Conservation (phyloP, 2,888 invertebrate genomes). For the Callimorpha dominula region DNA sequence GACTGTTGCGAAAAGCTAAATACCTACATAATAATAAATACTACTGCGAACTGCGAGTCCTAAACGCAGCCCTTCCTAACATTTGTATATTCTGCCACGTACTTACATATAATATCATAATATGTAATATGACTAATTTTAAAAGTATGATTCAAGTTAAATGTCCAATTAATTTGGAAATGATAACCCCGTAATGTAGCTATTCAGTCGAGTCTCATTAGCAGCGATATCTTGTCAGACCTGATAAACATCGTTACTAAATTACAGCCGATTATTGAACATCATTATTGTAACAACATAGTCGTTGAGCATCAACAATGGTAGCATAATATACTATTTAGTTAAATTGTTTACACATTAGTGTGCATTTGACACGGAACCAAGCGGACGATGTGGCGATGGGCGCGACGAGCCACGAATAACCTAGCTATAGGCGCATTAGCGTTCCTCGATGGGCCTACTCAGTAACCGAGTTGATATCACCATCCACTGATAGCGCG, state of each 20-base stretch:
- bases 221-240: not conserved
- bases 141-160: conserved; percentile 4
- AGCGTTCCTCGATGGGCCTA: not conserved
- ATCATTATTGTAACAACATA: conserved; percentile 6
- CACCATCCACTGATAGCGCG: conserved; percentile 4
- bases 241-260: conserved; percentile 10
- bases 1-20: not conserved
- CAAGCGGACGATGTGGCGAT: not conserved
- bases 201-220: not conserved
- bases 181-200: conserved; percentile 13
- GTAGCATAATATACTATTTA: conserved; percentile 5
- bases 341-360: conserved; percentile 19
- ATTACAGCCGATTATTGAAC: conserved; percentile 9
- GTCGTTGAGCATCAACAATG: conserved; percentile 8
- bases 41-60: not conserved
- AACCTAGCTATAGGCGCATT: not conserved
- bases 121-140: not conserved
- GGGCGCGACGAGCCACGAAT: not conserved
- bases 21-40: not conserved
- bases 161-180: conserved; percentile 12
- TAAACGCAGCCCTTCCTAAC: not conserved
- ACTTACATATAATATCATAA: not conserved
- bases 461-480: not conserved
- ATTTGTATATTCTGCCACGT: not conserved
- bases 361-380: conserved; percentile 7